Base-by-base conservation (phyloP, 2,113 vertebrate genomes). In the Mus spicilegus region DNA sequence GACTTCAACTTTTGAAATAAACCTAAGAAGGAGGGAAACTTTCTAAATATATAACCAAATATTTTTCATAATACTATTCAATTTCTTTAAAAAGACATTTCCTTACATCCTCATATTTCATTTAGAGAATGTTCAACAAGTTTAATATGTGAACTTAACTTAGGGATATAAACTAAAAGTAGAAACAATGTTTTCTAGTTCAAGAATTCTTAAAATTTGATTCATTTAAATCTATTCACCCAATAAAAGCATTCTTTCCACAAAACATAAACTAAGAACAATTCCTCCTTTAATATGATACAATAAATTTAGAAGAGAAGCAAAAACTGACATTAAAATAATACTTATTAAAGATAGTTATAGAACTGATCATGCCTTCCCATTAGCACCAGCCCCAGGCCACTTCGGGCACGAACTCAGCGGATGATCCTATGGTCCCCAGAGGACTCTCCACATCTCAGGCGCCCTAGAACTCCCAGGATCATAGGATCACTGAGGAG, bases 1-100 rank as follows among this genome's bases (percentile, higher is more conserved):
- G 14, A 99, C 99, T 98, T 99, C 99, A n/a, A 99, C 98, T 98
- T 98, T 99, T 92, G 99, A 99, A 97, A 99, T 99, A 98, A 99
- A 99, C 97, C 99, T 99, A 97, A 89, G 81, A 88, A 92, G 19
- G 0, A 88, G 2, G 28, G 67, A 97, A 4, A 0, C 51, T 91
- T 97, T 94, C 63, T 94, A 96, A 95, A 89, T 76, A 90, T 65
- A 30, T 91, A 96, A 91, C 7, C 78, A 16, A 5, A 82, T 22
- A 91, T 58, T 87, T 51, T 65, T 73, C n/a, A 89, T 92, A 46
- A 4, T 93, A 51, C 49, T 72, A 86, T 19, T 84, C 14, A 93
- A 90, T 56, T 90, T 87, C 12, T 89, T 93, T 92, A 6, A 76
- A 92, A 94, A 91, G 22, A 36, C n/a, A 63, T 69, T 67, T 58